Base-by-base conservation (phyloP, 2,797 vertebrate genomes). In the Propithecus perrieri region DNA sequence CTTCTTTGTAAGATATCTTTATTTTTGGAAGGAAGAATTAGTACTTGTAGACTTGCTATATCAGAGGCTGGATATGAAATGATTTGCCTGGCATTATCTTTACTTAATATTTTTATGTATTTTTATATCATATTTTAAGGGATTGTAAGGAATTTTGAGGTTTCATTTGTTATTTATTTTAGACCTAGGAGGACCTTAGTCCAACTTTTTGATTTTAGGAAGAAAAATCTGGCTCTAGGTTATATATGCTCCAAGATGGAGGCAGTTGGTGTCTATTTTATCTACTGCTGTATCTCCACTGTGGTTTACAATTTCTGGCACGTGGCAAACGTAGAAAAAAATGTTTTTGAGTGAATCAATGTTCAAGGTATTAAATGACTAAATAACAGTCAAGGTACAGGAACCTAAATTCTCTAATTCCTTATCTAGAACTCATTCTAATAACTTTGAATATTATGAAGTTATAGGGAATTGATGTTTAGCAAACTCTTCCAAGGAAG, bases 281-380 rank as follows among this genome's bases (percentile, higher is more conserved):
- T 20, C 22, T 17, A 13, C 15, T 57, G 12, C 13, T 69, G 2
- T 24, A 4, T 12, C 7, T 24, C 20, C 7, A 10, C 7, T 53
- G 22, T 7, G 15, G 15, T 3, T 0, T 33, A 5, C 1, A 1
- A 8, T 53, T 65, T 61, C 48, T n/a, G n/a, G 24, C 3, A 61
- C 5, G 7, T 65, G 53, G 7, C 5, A 35, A 85, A 4, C 24
- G 1, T 6, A 6, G 13, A 20, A 10, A 28, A 71, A 6, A 38
- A 2, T 63, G 2, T 74, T 46, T 46, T 55, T 65, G 17, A 80
- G 26, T 63, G 3, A 75, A 69, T 88, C 28, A 4, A 0, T 74
- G 57, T 76, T 94, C 26, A 85, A 84, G 4, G 38, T 80, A 55
- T 81, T 75, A 28, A 78, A 20, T 92, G 63, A 41, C 46, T 86